Evolutionary conservation across 23 tunicate species (phyloP), one percentile per base, ranked within the genome.

Genomic region (Ciona savignyi): DNA sequence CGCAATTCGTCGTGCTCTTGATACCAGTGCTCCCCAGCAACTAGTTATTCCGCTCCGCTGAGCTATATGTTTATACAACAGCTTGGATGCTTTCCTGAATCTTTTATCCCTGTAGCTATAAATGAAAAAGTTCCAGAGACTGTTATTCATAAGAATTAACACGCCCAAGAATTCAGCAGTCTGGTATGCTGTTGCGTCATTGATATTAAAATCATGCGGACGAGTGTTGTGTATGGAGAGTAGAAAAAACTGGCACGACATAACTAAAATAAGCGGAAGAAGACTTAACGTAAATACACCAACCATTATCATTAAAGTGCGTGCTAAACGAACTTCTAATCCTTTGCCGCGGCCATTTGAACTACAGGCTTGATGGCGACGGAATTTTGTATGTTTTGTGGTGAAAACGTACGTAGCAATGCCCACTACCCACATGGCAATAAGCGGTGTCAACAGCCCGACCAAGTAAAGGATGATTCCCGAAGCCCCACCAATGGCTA

Each of bases 241-340:
- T 23, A 81, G 33, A 29, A 26, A 26, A 1, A 64, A 23, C 6
- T 28, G 63, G 27, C 32, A 29, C 0, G 66, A 11, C 70, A 87
- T 33, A 1, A 76, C 74, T 3, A 87, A 19, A 3, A 66, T 56
- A 0, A 77, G 25, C 21, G 95, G 95, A 15, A 87, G 51, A 21
- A 87, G 60, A 33, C 87, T 74, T 1, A 76, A 28, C 22, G 77
- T 75, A 65, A 80, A 87, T 1, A 70, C 82, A 4, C 86, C 86
- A 4, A 87, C 95, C 95, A 87, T 87, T 9, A 87, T 65, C 21
- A 71, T 76, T 27, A 87, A 84, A 1, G 95, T 87, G 4, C 67
- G 69, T n/a, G 79, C 82, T 19, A 87, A 78, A 25, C 77, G 69
- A 29, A 60, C 63, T 71, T 87, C 95, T 42, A 42, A 42, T 15